Base-by-base conservation (phyloP, 2,113 vertebrate genomes). In the Porphyrio hochstetteri region DNA sequence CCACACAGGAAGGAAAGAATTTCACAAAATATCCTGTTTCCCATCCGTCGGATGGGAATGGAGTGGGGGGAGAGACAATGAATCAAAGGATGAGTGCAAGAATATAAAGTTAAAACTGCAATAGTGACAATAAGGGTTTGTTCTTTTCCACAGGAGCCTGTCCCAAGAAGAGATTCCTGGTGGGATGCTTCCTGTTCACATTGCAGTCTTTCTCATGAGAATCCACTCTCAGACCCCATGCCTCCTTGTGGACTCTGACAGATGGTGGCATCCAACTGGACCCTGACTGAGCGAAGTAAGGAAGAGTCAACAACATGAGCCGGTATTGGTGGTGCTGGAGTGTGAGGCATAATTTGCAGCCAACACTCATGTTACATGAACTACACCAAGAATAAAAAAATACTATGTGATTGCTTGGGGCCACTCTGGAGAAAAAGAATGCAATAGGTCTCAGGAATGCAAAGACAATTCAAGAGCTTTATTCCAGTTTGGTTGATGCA, bases 151-250 rank as follows among this genome's bases (percentile, higher is more conserved):
- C 92, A 96, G 96, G 90, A 96, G 91, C 80, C 92, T 80, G 95
- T 97, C 97, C 55, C 95, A 97, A 98, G 97, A 97, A 97, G 95
- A 84, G 92, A 94, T 96, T 96, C 98, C 97, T 92, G 80, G 96
- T 96, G 98, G 89, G 96, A 95, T 35, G 71, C 70, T 98, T 98
- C 98, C 98, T 98, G 97, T 97, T 96, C 94, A 92, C 95, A 95
- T 87, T 90, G 69, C 57, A 3, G 76, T 96, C 95, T 98, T 98
- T 98, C 98, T 98, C 98, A 95, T 92, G 98, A 98, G 98, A 98
- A 98, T 94, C 93, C 78, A 69, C 55, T 55, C 78, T 70, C 86
- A 84, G 89, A 74, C 36, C 69, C 50, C 16, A 5, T 83, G 74
- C 84, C 78, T 95, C 17, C 94, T 90, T 70, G 28, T 29, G 42